phyloP scores from a whole-genome alignment of 2,888 invertebrate genomes.

The Tetanocera ferruginea region DNA sequence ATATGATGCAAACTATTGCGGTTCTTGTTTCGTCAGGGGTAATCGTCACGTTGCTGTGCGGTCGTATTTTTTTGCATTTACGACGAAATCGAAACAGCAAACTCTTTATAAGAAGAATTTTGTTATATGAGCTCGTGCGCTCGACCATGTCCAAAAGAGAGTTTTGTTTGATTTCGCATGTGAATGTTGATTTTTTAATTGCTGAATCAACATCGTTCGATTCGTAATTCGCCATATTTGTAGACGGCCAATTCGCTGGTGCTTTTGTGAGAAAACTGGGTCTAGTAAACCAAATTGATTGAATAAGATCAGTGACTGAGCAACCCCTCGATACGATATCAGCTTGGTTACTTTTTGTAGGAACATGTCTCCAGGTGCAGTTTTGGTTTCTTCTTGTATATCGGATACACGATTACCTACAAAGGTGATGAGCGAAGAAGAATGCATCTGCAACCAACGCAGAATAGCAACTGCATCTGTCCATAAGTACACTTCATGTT shows the following conservation, averaged over 20 bases:
- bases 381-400: slow-evolving; percentile 34
- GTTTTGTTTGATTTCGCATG: neutral
- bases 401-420: slow-evolving; percentile 39
- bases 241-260: slow-evolving; percentile 3
- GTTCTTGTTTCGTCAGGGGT: slow-evolving; percentile 14
- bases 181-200: slow-evolving; percentile 9
- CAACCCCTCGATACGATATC: slow-evolving; percentile 42
- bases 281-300: neutral
- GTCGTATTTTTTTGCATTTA: neutral
- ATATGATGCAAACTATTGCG: neutral
- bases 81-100: slow-evolving; percentile 2
- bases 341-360: slow-evolving; percentile 40
- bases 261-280: slow-evolving; percentile 33
- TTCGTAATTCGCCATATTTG: neutral
- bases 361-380: slow-evolving; percentile 39
- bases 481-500: slow-evolving; percentile 33
- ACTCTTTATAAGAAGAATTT: slow-evolving; percentile 1
- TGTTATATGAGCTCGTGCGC: neutral
- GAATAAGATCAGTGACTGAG: slow-evolving; percentile 25
- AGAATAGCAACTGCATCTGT: slow-evolving; percentile 34
- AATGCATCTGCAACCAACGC: slow-evolving; percentile 37
- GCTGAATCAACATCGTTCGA: neutral
- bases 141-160: neutral
- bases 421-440: slow-evolving; percentile 30
- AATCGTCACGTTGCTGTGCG: neutral